Evolutionary conservation across 2,797 vertebrate genomes (phyloP).

Genomic region (Pagetopsis macropterus): DNA sequence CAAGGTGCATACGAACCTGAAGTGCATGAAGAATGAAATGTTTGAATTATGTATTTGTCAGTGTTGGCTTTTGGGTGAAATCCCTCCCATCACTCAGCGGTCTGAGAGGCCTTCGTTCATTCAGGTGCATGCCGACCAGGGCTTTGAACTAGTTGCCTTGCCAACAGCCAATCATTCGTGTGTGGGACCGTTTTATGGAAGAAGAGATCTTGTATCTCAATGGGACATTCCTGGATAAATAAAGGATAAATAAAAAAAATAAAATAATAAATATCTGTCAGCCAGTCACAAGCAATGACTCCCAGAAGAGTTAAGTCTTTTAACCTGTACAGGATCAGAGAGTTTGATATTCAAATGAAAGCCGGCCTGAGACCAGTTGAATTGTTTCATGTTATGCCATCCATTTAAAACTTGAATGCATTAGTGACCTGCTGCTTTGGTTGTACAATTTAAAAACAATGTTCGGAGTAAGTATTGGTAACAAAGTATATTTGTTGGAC

Average conservation of each 20-base stretch:
- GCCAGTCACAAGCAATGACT: conserved; percentile 52
- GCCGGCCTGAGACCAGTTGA: conserved; percentile 20
- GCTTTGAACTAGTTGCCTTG: conserved; percentile 64
- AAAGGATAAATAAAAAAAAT: too few species aligned
- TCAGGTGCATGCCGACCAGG: conserved; percentile 42
- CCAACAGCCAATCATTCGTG: conserved; percentile 62
- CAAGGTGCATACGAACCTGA: conserved; percentile 3
- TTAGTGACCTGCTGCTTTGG: not conserved
- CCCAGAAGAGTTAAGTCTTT: conserved; percentile 60
- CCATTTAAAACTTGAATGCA: conserved; percentile 14
- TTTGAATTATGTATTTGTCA: conserved; percentile 14
- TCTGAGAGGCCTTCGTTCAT: conserved; percentile 40
- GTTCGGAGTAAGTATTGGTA: not conserved
- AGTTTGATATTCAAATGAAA: conserved; percentile 38
- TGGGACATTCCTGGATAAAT: too few species aligned
- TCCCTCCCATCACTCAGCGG: conserved; percentile 7
- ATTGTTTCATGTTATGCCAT: conserved; percentile 23
- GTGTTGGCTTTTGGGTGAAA: conserved; percentile 20
- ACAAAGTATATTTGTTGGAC: not conserved
- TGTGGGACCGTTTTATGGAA: conserved; percentile 47
- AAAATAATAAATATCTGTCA: conserved; percentile 22
- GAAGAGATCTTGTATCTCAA: too few species aligned
- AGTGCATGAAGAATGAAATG: conserved; percentile 29
- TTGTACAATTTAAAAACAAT: conserved; percentile 6
- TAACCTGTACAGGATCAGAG: conserved; percentile 49